Evolutionary conservation across 2,888 invertebrate species (phyloP), one percentile per base, ranked within the genome.

Genomic region (Sarcophaga carnaria): DNA sequence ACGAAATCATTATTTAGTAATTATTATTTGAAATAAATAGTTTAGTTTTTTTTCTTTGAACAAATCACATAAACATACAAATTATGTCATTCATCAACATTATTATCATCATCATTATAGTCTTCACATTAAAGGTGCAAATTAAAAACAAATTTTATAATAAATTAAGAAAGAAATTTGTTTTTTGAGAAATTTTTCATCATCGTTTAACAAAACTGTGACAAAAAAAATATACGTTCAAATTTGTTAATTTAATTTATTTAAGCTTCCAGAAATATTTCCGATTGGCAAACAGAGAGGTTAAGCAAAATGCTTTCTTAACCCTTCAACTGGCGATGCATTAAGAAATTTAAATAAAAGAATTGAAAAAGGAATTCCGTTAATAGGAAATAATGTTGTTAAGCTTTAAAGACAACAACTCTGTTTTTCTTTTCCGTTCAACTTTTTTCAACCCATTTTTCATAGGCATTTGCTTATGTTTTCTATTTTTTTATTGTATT

Each of bases 61-160:
- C 22, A 22, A 22, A 22, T 22, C 54, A 54, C 54, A 54, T 4
- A 54, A 54, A 17, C 10, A 54, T 5, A 12, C 54, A 54, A 54
- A 54, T 54, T 54, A 54, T 54, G 54, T 54, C 54, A 54, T 17
- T 54, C 54, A 54, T 54, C 37, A 37, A 1, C 37, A 37, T 2
- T 6, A 37, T 49, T 14, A 49, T 49, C 6, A 37, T 54, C 17
- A 54, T 54, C 37, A 2, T 54, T 17, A 54, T 14, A 11, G 54
- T 54, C 17, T 54, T 54, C 17, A 54, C 37, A 54, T 62, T 2
- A 62, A 74, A 74, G 45, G 45, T 74, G 72, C 60, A 45, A 74
- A 74, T 74, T 74, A 62, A 74, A 60, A 74, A 62, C 20, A 14
- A 74, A 62, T 74, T 37, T 37, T 74, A 62, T 17, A 74, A 74